Conservation (phyloP, 2,113 vertebrate species). For the Saimiri boliviensis region DNA sequence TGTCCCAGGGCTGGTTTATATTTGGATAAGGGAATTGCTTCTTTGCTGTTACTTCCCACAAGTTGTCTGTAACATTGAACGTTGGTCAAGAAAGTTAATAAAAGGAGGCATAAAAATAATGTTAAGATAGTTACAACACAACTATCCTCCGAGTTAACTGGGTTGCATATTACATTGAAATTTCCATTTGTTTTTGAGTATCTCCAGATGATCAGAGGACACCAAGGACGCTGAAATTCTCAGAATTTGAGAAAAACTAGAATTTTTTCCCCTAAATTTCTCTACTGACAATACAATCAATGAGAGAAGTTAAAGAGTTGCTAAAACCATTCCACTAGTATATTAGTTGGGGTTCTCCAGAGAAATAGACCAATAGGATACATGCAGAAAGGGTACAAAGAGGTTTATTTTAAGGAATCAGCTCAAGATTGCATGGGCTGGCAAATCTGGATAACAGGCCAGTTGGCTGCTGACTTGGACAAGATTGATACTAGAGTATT, state of each 20-base stretch:
- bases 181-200: background rate
- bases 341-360: background rate
- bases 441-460: background rate
- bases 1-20: background rate
- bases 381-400: background rate
- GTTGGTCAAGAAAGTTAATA: background rate
- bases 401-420: background rate
- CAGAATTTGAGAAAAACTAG: background rate
- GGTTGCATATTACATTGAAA: background rate
- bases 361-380: background rate
- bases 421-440: background rate
- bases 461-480: background rate
- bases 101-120: background rate
- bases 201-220: slow-evolving; percentile 19
- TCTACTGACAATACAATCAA: background rate
- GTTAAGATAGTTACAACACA: background rate
- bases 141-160: background rate
- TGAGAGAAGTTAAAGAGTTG: background rate
- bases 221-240: background rate
- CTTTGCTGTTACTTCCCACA: background rate
- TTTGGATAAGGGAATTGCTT: background rate
- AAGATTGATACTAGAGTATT: background rate
- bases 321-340: background rate
- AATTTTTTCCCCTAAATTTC: background rate
- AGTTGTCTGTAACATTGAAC: background rate